Conservation (phyloP, 1,140 invertebrate species). For the Meloidogyne hapla region DNA sequence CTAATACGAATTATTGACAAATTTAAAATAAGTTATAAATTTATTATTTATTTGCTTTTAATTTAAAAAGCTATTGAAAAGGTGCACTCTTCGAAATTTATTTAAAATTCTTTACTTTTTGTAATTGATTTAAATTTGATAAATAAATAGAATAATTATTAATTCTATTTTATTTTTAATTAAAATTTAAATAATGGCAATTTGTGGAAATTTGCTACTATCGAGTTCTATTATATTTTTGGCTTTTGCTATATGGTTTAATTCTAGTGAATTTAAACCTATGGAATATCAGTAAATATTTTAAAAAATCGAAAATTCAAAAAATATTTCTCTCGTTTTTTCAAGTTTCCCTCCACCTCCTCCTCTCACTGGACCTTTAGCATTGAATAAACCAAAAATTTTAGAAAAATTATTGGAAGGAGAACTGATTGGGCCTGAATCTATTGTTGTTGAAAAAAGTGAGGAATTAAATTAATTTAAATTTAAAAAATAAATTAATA, state of each 20-base stretch:
- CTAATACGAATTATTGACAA: too few relatives aligned
- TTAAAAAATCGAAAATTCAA: not conserved
- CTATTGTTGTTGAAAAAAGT: constrained; percentile 26
- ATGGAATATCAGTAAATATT: constrained; percentile 10
- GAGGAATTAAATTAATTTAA: not conserved
- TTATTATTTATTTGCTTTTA: too few relatives aligned
- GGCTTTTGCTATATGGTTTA: constrained; percentile 23
- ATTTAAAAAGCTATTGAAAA: too few relatives aligned
- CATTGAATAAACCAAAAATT: constrained; percentile 15
- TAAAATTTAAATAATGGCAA: constrained; percentile 25
- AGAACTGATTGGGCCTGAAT: constrained; percentile 18
- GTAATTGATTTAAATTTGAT: not conserved
- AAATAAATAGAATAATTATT: not conserved
- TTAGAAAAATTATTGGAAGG: constrained; percentile 28
- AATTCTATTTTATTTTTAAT: not conserved
- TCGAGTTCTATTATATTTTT: constrained; percentile 8
- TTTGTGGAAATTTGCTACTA: constrained; percentile 5
- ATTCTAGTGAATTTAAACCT: constrained; percentile 18
- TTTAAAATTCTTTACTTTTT: too few relatives aligned
- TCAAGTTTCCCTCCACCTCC: constrained; percentile 23
- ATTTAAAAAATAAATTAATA: constrained; percentile 1
- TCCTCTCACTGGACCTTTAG: constrained; percentile 18
- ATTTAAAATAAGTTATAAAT: too few relatives aligned
- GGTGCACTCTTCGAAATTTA: too few relatives aligned
- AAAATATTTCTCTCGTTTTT: not conserved